A percentile compares a stretch with the other conserved stretches of the same genome.
Conservation (phyloP, 2,113 vertebrate species). For the Andinoacara biseriatus region DNA sequence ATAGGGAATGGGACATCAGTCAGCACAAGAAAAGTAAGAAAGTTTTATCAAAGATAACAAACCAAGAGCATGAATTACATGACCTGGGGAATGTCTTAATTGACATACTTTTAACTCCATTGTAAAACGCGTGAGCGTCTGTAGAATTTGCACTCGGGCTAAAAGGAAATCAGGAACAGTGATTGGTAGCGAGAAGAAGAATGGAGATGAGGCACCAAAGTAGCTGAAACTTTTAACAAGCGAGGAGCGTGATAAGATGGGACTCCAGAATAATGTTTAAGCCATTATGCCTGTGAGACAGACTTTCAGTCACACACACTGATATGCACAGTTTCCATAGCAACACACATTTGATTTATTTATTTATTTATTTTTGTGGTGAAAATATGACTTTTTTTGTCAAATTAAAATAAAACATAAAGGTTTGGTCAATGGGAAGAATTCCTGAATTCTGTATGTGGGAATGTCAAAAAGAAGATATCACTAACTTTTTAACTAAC, state of each 20-base stretch:
- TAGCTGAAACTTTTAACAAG: conserved; percentile 66
- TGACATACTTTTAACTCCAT: conserved; percentile 12
- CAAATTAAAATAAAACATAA: conserved; percentile 28
- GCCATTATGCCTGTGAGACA: conserved; percentile 80
- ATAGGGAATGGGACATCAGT: neutral
- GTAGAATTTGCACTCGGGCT: neutral
- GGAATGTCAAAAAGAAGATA: neutral
- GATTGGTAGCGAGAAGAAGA: conserved; percentile 41
- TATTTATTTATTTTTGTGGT: conserved; percentile 50
- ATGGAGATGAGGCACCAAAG: conserved; percentile 47
- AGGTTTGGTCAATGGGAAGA: conserved; percentile 9
- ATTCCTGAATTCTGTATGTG: conserved; percentile 9
- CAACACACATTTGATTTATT: conserved; percentile 84
- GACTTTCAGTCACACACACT: conserved; percentile 73
- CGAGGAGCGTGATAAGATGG: conserved; percentile 48
- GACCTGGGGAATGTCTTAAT: conserved; percentile 17
- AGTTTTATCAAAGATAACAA: neutral
- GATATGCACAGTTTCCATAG: conserved; percentile 88
- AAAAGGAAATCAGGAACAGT: conserved; percentile 38
- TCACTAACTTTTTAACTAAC: neutral
- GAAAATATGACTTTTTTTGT: conserved; percentile 70
- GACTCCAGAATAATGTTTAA: conserved; percentile 76
- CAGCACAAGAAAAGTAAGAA: neutral
- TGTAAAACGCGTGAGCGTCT: neutral
- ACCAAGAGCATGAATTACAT: neutral